Evolutionary conservation across 2,113 vertebrate species (phyloP).

Genomic region (Otolemur garnettii): DNA sequence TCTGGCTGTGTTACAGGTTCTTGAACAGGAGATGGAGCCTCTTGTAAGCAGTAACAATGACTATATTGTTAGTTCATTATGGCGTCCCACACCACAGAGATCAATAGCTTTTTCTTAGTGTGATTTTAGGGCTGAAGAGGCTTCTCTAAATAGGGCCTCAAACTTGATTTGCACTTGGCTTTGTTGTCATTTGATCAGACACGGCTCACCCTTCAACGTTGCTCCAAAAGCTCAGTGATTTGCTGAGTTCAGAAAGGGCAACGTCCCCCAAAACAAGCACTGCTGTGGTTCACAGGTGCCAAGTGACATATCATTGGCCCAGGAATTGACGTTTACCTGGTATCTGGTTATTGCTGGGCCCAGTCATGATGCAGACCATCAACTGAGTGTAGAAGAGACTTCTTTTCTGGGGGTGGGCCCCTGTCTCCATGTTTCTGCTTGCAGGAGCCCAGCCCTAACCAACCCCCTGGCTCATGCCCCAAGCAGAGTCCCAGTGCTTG

Average conservation of each 20-base stretch:
- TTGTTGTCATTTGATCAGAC: not conserved
- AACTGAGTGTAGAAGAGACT: not conserved
- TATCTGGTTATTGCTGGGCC: not conserved
- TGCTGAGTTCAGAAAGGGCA: not conserved
- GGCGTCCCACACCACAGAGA: accelerated
- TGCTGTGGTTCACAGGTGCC: accelerated
- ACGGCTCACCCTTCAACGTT: not conserved
- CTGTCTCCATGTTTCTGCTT: not conserved
- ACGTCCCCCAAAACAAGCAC: not conserved
- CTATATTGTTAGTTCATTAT: not conserved
- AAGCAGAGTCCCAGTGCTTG: too few relatives aligned
- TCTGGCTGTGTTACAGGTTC: not conserved
- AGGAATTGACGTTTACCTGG: not conserved
- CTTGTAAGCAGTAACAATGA: not conserved
- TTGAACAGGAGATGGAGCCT: not conserved
- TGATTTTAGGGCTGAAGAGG: not conserved
- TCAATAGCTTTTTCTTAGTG: not conserved
- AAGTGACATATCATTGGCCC: accelerated
- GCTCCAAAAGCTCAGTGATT: not conserved
- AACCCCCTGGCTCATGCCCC: not conserved
- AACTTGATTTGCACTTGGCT: not conserved
- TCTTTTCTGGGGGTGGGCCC: not conserved
- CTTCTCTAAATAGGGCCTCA: not conserved
- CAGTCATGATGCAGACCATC: not conserved
- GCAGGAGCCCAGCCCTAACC: not conserved